Percentiles rank a stretch among this genome's conserved stretches.
Evolutionary conservation across 2,113 vertebrate genomes (phyloP).

Genomic region (Pitta sordida): DNA sequence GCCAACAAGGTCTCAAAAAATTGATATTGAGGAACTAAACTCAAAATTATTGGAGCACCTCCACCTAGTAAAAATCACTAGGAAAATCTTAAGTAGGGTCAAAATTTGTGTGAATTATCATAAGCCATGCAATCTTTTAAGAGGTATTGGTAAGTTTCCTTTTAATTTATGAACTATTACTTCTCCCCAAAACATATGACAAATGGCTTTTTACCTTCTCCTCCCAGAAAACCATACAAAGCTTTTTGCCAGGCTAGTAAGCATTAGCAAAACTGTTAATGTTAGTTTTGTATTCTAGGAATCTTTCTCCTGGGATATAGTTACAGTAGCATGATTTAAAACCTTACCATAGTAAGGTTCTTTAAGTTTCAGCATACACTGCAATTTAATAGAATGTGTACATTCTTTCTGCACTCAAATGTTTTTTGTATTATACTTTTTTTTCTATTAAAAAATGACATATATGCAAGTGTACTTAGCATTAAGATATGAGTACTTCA

Average conservation of each 20-base stretch:
- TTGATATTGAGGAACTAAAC: neutral
- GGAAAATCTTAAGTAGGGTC: neutral
- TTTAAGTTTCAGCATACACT: neutral
- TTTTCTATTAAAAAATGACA: neutral
- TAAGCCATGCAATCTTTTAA: neutral
- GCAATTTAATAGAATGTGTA: neutral
- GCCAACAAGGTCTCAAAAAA: neutral
- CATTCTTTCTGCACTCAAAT: neutral
- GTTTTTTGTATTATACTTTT: neutral
- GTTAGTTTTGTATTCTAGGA: neutral
- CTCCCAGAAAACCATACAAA: neutral
- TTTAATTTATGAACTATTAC: slow-evolving; percentile 23
- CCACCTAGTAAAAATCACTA: neutral
- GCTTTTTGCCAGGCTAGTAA: neutral
- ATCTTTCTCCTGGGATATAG: slow-evolving; percentile 1
- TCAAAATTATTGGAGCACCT: neutral
- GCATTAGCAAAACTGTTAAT: slow-evolving; percentile 9
- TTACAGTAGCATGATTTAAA: slow-evolving; percentile 51
- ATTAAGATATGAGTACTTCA: neutral
- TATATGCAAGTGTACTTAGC: neutral
- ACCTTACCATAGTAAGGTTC: neutral
- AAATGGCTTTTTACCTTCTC: neutral
- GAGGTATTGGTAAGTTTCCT: neutral
- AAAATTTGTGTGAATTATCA: neutral
- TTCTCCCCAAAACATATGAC: neutral